A percentile compares a stretch with the other conserved stretches of the same genome.
Conservation (phyloP, 2,113 vertebrate genomes). For the Pyxicephalus adspersus region DNA sequence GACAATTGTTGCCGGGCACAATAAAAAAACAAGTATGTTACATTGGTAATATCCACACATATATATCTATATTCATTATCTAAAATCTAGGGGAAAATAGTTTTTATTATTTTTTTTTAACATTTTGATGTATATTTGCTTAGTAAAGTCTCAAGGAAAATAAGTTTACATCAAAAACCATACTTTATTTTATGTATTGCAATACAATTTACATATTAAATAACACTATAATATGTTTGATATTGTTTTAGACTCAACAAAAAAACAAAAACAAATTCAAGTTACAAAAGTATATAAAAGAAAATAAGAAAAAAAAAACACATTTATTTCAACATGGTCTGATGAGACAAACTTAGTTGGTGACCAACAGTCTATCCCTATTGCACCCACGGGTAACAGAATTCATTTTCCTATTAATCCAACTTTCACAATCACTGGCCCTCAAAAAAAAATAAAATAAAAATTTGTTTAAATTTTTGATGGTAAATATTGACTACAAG, state of each 20-base stretch:
- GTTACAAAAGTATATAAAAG: conserved; percentile 77
- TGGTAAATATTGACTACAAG: conserved; percentile 77
- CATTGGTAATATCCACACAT: too few species aligned
- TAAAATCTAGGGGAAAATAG: too few species aligned
- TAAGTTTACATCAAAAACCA: conserved; percentile 90
- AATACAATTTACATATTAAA: conserved; percentile 99
- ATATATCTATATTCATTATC: too few species aligned
- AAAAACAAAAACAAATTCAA: conserved; percentile 76
- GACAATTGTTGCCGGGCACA: background rate
- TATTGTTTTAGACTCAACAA: conserved; percentile 91
- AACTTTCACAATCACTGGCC: conserved; percentile 89
- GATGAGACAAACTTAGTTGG: conserved; percentile 77
- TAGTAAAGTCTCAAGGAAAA: conserved; percentile 11
- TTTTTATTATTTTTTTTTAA: too few species aligned
- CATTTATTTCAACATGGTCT: conserved; percentile 78
- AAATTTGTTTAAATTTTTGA: conserved; percentile 76
- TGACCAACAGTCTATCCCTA: conserved; percentile 81
- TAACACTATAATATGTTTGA: conserved; percentile 98
- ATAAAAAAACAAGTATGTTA: too few species aligned
- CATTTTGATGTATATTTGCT: background rate
- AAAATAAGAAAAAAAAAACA: conserved; percentile 62
- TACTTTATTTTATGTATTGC: conserved; percentile 99
- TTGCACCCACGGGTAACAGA: conserved; percentile 81
- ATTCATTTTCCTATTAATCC: conserved; percentile 61
- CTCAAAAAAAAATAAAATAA: conserved; percentile 75